Conservation (phyloP, 2,888 invertebrate species). For the Drosophila aldrichi region DNA sequence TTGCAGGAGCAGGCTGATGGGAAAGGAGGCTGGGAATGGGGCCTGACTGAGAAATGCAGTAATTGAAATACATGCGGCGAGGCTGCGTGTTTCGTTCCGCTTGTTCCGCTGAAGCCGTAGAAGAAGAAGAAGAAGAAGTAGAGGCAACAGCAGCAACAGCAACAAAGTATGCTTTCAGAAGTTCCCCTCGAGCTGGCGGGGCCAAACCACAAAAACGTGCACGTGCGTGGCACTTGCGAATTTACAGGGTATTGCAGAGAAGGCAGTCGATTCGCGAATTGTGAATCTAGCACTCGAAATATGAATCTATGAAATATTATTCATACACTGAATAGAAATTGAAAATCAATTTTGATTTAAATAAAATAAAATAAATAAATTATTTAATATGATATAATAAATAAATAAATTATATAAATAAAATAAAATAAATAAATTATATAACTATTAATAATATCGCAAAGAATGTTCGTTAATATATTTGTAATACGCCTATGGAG, state of each 20-base stretch:
- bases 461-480: too few relatives aligned
- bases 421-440: too few relatives aligned
- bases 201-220: constrained; percentile 65
- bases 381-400: too few relatives aligned
- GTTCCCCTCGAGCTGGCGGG: constrained; percentile 23
- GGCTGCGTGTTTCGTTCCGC: constrained; percentile 56
- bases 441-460: too few relatives aligned
- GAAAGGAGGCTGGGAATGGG: background rate
- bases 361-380: too few relatives aligned
- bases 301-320: background rate
- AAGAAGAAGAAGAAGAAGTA: background rate
- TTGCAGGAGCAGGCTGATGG: background rate
- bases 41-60: constrained; percentile 71
- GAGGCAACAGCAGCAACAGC: background rate
- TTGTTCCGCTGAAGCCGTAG: constrained; percentile 13
- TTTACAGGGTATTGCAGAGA: constrained; percentile 2
- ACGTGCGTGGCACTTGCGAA: constrained; percentile 45
- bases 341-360: too few relatives aligned
- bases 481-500: too few relatives aligned
- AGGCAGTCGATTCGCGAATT: background rate
- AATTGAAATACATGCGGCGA: constrained; percentile 77
- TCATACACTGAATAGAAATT: background rate
- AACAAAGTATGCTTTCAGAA: constrained; percentile 47
- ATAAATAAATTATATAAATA: too few relatives aligned
- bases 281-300: background rate